These are phyloP conservation scores for Percopsis omiscomaycus DNA, from an alignment of 2,797 vertebrate genomes.

Conservation along the genomic window DNA sequence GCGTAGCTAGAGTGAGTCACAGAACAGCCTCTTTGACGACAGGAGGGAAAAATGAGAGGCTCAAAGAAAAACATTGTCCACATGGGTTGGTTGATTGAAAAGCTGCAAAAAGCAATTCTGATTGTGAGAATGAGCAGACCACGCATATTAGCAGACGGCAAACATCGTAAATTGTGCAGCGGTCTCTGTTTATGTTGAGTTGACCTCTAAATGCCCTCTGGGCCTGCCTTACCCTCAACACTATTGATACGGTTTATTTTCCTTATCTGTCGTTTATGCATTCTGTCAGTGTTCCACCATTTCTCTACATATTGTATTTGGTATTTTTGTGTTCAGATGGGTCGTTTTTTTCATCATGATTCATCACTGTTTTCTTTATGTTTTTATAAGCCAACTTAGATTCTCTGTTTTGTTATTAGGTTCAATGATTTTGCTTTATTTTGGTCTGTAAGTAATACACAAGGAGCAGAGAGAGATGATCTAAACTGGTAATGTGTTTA, in stretches of 20 bases:
- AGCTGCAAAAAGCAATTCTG: conserved; percentile 81
- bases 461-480: too few species aligned
- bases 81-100: conserved; percentile 73
- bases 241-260: conserved; percentile 43
- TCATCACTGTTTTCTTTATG: too few species aligned
- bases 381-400: too few species aligned
- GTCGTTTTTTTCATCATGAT: not conserved
- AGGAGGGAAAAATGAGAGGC: conserved; percentile 31
- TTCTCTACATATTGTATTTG: conserved; percentile 5
- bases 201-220: conserved; percentile 67
- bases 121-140: conserved; percentile 79
- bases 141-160: conserved; percentile 71
- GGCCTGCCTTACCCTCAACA: conserved; percentile 47
- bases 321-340: not conserved
- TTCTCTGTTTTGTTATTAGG: too few species aligned
- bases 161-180: conserved; percentile 75
- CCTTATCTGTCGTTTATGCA: conserved; percentile 10
- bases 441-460: too few species aligned
- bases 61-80: conserved; percentile 56
- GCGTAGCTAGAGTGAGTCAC: conserved; percentile 39
- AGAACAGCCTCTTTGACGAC: conserved; percentile 33
- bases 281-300: not conserved
- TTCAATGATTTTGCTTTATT: too few species aligned
- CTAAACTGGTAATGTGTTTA: too few species aligned
- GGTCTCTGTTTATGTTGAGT: conserved; percentile 71